A percentile compares a stretch with the other conserved stretches of the same genome.
These are phyloP conservation scores for Toxonevra muliebris DNA, from an alignment of 2,888 invertebrate species.

Conservation along the genomic window DNA sequence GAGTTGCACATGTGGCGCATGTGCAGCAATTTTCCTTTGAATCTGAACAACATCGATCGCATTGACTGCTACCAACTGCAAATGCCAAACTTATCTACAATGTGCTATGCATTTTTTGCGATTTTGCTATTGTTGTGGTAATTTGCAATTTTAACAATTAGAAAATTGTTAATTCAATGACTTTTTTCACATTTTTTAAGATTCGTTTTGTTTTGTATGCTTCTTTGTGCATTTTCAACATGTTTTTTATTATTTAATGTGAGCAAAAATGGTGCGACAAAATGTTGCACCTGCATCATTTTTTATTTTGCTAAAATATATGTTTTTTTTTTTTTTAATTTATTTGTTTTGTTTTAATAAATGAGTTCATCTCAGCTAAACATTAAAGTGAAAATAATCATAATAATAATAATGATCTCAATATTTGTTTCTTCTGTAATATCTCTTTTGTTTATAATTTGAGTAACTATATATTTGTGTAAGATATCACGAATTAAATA, in stretches of 20 bases:
- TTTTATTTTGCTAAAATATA: too few relatives aligned
- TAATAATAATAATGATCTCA: too few relatives aligned
- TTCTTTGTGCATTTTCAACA: background rate
- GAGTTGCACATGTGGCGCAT: background rate
- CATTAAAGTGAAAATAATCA: too few relatives aligned
- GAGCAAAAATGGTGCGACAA: background rate
- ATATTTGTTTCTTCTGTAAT: too few relatives aligned
- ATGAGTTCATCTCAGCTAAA: too few relatives aligned
- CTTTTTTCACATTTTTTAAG: too few relatives aligned
- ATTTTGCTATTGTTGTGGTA: background rate
- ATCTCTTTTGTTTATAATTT: too few relatives aligned
- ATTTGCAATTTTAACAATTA: background rate
- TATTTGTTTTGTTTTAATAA: too few relatives aligned
- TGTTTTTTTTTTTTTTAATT: too few relatives aligned
- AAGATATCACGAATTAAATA: background rate
- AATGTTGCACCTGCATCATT: background rate
- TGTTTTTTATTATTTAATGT: background rate
- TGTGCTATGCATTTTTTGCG: background rate
- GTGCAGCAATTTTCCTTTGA: background rate
- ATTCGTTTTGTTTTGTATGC: background rate
- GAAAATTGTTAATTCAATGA: conserved; percentile 4
- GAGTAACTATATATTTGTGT: too few relatives aligned
- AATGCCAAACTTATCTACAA: too few relatives aligned
- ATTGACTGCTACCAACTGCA: background rate
- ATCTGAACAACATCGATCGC: background rate